A percentile compares a stretch with the other conserved stretches of the same genome.
Conservation (phyloP, 2,113 vertebrate species). For the Elanoides forficatus region DNA sequence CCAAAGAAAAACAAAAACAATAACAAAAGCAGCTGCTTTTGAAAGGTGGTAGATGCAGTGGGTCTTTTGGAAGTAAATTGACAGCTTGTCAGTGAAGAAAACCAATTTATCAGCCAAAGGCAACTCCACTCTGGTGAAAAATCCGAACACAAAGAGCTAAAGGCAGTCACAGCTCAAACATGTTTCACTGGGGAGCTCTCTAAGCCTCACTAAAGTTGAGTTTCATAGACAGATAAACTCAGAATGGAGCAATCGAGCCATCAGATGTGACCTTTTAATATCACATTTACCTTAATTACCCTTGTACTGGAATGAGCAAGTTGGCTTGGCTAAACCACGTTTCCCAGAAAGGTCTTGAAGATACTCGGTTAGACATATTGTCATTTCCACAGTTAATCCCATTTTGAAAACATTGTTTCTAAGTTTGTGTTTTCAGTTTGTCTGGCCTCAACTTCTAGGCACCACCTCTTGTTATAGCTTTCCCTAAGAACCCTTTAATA, state of each 20-base stretch:
- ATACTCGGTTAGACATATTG: accelerated
- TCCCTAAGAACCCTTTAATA: neutral
- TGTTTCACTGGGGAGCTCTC: neutral
- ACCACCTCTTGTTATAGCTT: neutral
- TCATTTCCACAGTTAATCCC: neutral
- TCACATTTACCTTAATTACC: neutral
- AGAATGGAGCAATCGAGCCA: accelerated
- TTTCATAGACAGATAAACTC: neutral
- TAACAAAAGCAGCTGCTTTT: neutral
- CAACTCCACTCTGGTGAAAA: neutral
- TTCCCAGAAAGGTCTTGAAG: neutral
- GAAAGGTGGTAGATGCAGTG: neutral
- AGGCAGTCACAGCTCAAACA: neutral
- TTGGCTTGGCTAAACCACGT: neutral
- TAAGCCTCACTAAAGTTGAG: neutral
- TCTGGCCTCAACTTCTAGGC: neutral
- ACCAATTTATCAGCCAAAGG: neutral
- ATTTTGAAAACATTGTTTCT: neutral
- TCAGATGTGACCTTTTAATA: neutral
- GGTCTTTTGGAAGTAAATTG: neutral
- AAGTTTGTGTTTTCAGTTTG: neutral
- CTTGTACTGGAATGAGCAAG: neutral
- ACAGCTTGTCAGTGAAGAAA: neutral
- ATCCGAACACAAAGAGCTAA: neutral
- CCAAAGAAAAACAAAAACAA: neutral